Base-by-base conservation (phyloP, 2,888 invertebrate genomes). In the Acanthococcus lagerstroemiae region DNA sequence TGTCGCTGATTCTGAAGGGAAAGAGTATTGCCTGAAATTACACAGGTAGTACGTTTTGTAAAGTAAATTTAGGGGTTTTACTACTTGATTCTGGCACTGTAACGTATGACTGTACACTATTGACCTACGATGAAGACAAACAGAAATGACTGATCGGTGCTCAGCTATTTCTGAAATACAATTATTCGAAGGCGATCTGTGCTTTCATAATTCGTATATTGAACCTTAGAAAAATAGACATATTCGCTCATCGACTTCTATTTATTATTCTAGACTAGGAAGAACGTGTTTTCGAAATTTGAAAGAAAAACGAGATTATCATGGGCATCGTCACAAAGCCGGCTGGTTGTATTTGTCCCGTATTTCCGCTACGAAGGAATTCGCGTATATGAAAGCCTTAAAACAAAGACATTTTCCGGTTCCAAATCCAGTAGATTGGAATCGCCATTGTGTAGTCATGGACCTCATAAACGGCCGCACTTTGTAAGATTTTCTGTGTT, bases 281-380 rank as follows among this genome's bases (percentile, higher is more conserved):
- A 83, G 97, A 68, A 94, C 91, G 0, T 99, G 96, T 71, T 99
- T 99, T 75, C 83, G 97, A 6, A 96, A 95, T 74, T 80, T 99
- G 19, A 95, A 95, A 75, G 88, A 87, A 72, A 99, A 99, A 77
- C 82, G 99, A 5, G 99, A 99, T 77, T 99, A 99, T 77, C 94
- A 96, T 75, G 88, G 90, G 67, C 88, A 92, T 72, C 83, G 96
- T 65, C 87, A 90, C 74, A 85, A 84, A 61, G 87, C 86, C 9
- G 95, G 94, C 0, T 99, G 99, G 99, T 79, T 99, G 0, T 99
- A 99, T 76, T 78, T 99, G 60, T 95, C 96, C 0, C 82, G 96
- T 67, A 87, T 99, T 71, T 95, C 99, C 0, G 99, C 99, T 0
- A 90, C 92, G 1, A 92, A 95, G 79, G 99, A 99, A 79, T 99